A percentile compares a stretch with the other conserved stretches of the same genome.
Evolutionary conservation across 2,797 vertebrate species (phyloP).

Genomic region (Hippocampus kuda): DNA sequence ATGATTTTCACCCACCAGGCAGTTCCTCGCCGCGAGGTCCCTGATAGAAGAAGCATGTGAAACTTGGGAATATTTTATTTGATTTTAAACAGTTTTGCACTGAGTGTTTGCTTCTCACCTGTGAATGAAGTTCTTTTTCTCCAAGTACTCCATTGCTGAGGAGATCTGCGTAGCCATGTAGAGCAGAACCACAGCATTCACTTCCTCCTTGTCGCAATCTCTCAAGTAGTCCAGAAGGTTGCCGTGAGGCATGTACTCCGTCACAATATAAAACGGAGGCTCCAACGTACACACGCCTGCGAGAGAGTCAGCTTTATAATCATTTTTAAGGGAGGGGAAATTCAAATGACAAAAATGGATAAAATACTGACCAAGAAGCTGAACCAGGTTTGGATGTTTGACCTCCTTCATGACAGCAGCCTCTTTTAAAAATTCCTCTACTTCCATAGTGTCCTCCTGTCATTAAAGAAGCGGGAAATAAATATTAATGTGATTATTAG

Average conservation of each 20-base stretch:
- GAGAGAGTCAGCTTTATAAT: not conserved
- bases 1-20: slow-evolving; percentile 93
- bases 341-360: not conserved
- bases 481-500: not conserved
- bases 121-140: slow-evolving; percentile 99
- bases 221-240: slow-evolving; percentile 94
- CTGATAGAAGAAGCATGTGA: slow-evolving; percentile 48
- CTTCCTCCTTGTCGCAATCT: slow-evolving; percentile 90
- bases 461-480: not conserved
- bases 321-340: not conserved
- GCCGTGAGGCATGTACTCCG: slow-evolving; percentile 96
- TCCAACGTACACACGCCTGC: slow-evolving; percentile 95
- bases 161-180: slow-evolving; percentile 99
- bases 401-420: slow-evolving; percentile 99
- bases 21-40: slow-evolving; percentile 95
- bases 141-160: slow-evolving; percentile 97
- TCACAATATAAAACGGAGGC: slow-evolving; percentile 97
- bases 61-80: not conserved
- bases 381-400: slow-evolving; percentile 94
- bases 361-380: slow-evolving; percentile 66
- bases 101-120: slow-evolving; percentile 62
- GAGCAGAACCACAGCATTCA: slow-evolving; percentile 91
- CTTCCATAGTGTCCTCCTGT: slow-evolving; percentile 99
- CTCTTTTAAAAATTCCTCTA: slow-evolving; percentile 97
- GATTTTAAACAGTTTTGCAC: not conserved